phyloP scores from a whole-genome alignment of 1,140 invertebrate species.

The Papilio glaucus region DNA sequence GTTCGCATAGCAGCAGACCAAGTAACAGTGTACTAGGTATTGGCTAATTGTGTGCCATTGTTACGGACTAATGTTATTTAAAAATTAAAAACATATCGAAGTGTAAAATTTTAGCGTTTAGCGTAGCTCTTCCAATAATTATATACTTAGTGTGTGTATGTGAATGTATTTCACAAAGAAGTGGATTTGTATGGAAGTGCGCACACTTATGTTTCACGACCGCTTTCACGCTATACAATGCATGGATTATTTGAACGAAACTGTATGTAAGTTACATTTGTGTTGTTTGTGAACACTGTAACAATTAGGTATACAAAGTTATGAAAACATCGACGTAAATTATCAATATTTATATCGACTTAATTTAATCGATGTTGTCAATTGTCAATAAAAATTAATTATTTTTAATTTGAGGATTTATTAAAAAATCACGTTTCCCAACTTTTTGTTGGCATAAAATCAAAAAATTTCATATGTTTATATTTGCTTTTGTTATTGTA shows the following conservation, averaged over 20 bases:
- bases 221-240: slow-evolving; percentile 33
- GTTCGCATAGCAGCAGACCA: slow-evolving; percentile 41
- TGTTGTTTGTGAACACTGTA: slow-evolving; percentile 10
- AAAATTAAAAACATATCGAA: slow-evolving; percentile 76
- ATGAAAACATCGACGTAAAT: slow-evolving; percentile 2
- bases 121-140: slow-evolving; percentile 79
- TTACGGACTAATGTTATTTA: slow-evolving; percentile 72
- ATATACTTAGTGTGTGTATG: slow-evolving; percentile 60
- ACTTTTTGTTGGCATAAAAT: no score
- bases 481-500: no score
- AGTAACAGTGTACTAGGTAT: slow-evolving; percentile 46
- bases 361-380: neutral
- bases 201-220: slow-evolving; percentile 30
- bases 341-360: slow-evolving; percentile 14
- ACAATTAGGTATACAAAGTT: neutral
- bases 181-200: slow-evolving; percentile 47
- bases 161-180: neutral
- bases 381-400: neutral
- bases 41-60: slow-evolving; percentile 77
- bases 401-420: neutral
- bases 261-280: neutral
- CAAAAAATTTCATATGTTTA: no score
- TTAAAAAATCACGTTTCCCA: neutral
- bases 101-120: slow-evolving; percentile 79
- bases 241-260: slow-evolving; percentile 20